phyloP scores from a whole-genome alignment of 2,113 vertebrate species.

The Pomatorhinus ruficollis region DNA sequence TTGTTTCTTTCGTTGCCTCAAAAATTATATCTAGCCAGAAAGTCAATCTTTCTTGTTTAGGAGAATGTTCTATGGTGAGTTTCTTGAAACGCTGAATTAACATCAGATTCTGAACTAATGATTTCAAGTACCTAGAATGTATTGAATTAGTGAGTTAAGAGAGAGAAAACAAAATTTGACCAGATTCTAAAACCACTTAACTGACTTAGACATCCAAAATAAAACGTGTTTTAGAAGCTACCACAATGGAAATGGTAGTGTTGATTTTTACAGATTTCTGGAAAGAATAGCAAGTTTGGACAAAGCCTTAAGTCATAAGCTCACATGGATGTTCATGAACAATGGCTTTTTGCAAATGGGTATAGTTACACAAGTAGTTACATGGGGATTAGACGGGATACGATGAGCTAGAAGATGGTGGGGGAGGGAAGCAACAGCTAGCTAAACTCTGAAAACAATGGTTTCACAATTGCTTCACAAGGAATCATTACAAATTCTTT shows the following conservation, averaged over 20 bases:
- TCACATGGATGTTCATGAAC: neutral
- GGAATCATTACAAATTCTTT: neutral
- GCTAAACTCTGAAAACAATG: neutral
- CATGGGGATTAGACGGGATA: neutral
- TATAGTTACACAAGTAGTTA: neutral
- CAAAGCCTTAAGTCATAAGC: neutral
- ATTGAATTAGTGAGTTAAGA: constrained; percentile 31
- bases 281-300: neutral
- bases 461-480: neutral
- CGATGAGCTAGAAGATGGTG: neutral
- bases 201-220: neutral
- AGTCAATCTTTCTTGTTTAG: constrained; percentile 86
- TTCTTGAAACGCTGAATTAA: constrained; percentile 93
- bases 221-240: neutral
- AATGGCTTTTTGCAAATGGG: neutral
- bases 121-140: constrained; percentile 88
- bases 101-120: constrained; percentile 92
- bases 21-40: constrained; percentile 99
- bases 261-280: constrained; percentile 1
- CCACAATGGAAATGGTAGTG: neutral
- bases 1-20: constrained; percentile 86
- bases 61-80: constrained; percentile 82
- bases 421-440: neutral
- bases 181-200: neutral
- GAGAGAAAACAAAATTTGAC: neutral